These are phyloP conservation scores for Butorides virescens DNA, from an alignment of 2,113 vertebrate species.

Conservation along the genomic window DNA sequence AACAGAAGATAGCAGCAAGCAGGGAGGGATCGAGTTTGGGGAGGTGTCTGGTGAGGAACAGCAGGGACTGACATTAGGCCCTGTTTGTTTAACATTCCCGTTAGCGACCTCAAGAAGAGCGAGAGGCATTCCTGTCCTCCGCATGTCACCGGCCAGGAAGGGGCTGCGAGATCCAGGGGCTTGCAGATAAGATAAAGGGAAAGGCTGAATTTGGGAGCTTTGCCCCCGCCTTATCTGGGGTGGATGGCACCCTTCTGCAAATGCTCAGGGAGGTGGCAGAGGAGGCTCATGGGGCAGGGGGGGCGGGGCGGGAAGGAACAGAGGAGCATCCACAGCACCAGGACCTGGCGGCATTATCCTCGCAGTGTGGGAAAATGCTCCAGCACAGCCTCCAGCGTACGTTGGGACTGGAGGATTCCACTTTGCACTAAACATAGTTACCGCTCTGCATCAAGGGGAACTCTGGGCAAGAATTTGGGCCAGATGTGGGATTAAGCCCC, in stretches of 20 bases:
- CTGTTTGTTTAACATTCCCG: slow-evolving; percentile 61
- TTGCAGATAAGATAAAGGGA: slow-evolving; percentile 47
- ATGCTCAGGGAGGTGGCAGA: accelerated
- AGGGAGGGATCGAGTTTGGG: not conserved
- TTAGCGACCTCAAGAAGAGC: slow-evolving; percentile 23
- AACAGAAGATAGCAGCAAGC: slow-evolving; percentile 46
- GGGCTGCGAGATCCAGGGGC: slow-evolving; percentile 18
- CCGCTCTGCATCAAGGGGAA: not conserved
- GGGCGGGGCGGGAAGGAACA: no score
- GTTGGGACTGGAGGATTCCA: not conserved
- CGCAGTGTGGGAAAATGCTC: not conserved
- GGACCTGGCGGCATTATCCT: not conserved
- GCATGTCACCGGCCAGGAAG: slow-evolving; percentile 50
- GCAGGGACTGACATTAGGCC: slow-evolving; percentile 42
- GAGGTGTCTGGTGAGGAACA: slow-evolving; percentile 61
- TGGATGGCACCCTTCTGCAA: not conserved
- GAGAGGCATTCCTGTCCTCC: slow-evolving; percentile 48
- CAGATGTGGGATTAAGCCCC: not conserved
- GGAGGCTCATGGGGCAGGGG: not conserved
- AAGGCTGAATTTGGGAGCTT: slow-evolving; percentile 37
- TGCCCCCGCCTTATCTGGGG: not conserved
- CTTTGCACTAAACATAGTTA: not conserved
- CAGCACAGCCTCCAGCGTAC: not conserved
- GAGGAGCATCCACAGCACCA: not conserved
- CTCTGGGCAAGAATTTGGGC: not conserved